Base-by-base conservation (phyloP, 2,888 invertebrate genomes). In the Phania funesta region DNA sequence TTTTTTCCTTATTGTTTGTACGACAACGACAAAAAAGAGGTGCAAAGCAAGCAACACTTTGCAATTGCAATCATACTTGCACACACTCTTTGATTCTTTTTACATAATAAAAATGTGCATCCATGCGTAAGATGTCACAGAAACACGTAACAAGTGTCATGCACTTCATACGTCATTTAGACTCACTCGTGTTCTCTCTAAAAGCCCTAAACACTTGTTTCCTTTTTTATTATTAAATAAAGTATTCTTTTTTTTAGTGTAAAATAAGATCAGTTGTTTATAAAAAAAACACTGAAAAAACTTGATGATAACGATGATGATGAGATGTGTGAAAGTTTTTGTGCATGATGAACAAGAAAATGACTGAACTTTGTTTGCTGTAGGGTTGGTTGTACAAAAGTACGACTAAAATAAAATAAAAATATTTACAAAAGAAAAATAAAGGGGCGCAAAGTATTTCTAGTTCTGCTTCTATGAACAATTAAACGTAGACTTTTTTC, bases 61-160 rank as follows among this genome's bases (percentile, higher is more conserved):
- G 41, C 22, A 60, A 71, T 71, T 73, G 41, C 58, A 58, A 58
- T 56, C 54, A 26, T 11, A 35, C 44, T 62, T 44, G 41, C 54
- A 52, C 32, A 62, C 52, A 54, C 70, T 20, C 35, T 20, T 52
- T 38, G n/a, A 20, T 35, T 48, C 65, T 24, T 74, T 56, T 41
- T 41, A 46, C 56, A 73, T 73, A 74, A 76, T 77, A 48, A 67
- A 50, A 74, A 81, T 77, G 84, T 83, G 79, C 82, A 84, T 48
- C 80, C 70, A 83, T 83, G 84, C 83, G 82, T 79, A 73, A 68
- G 83, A 83, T 83, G 84, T 84, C 84, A 84, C 62, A 84, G 83
- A 67, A 84, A 84, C 81, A 81, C 79, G 84, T 84, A 84, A 84
- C 84, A 84, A 84, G 84, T 84, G 84, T 84, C 84, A 84, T 78